A percentile compares a stretch with the other conserved stretches of the same genome.
Evolutionary conservation across 2,888 invertebrate genomes (phyloP).

Genomic region (Hypolimnas misippus): DNA sequence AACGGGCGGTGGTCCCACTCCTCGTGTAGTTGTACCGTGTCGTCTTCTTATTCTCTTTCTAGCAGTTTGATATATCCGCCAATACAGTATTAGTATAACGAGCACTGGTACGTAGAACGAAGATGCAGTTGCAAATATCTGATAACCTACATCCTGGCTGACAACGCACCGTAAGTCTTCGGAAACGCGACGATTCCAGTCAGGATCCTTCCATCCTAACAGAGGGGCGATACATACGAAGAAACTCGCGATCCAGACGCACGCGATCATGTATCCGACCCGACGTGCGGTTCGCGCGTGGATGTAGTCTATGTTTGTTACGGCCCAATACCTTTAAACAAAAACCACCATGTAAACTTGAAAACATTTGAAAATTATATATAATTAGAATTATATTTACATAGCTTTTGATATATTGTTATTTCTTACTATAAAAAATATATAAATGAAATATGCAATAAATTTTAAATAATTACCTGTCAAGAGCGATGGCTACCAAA

Average conservation of each 20-base stretch:
- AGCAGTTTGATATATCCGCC: slow-evolving; percentile 95
- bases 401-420: too few relatives aligned
- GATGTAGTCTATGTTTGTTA: slow-evolving; percentile 95
- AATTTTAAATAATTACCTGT: slow-evolving; percentile 84
- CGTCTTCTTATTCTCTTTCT: slow-evolving; percentile 91
- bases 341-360: slow-evolving; percentile 19
- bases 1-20: slow-evolving; percentile 74
- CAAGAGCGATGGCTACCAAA: slow-evolving; percentile 91
- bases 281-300: slow-evolving; percentile 90
- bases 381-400: too few relatives aligned
- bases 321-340: slow-evolving; percentile 91
- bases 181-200: slow-evolving; percentile 82
- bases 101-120: slow-evolving; percentile 96
- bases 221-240: slow-evolving; percentile 94
- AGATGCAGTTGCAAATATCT: slow-evolving; percentile 95
- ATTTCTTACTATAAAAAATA: too few relatives aligned
- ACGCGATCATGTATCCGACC: slow-evolving; percentile 91
- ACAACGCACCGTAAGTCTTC: slow-evolving; percentile 89
- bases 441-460: too few relatives aligned
- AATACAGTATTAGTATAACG: slow-evolving; percentile 94
- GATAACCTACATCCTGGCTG: slow-evolving; percentile 92
- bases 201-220: slow-evolving; percentile 91
- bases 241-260: slow-evolving; percentile 93
- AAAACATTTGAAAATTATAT: neutral
- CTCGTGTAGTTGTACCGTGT: slow-evolving; percentile 83